A percentile compares a stretch with the other conserved stretches of the same genome.
Evolutionary conservation across 64 coral and sea anemone species (phyloP).

Genomic region (Platygyra sinensis): DNA sequence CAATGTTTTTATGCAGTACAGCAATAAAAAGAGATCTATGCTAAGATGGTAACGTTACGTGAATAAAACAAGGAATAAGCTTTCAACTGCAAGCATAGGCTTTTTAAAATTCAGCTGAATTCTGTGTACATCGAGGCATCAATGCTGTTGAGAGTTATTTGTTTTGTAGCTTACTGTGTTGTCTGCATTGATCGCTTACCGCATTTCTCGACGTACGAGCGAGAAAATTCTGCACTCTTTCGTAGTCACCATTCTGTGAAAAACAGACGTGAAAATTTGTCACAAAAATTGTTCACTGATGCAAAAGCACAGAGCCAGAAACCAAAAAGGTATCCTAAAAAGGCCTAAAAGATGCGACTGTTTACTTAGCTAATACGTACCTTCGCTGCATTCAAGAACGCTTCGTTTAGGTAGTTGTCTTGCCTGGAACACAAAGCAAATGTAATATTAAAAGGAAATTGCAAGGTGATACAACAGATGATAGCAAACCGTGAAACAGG

Average conservation of each 20-base stretch:
- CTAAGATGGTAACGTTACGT: too few relatives aligned
- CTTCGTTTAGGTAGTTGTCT: constrained; percentile 70
- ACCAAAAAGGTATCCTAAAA: too few relatives aligned
- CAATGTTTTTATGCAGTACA: neutral
- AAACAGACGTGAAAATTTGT: neutral
- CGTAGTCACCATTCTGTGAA: constrained; percentile 78
- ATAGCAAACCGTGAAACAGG: neutral
- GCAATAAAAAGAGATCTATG: neutral
- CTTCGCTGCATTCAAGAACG: constrained; percentile 85
- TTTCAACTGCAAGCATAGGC: too few relatives aligned
- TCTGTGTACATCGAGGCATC: too few relatives aligned
- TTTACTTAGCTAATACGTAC: constrained; percentile 3
- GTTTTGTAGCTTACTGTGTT: neutral
- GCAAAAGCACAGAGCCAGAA: neutral
- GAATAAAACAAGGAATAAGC: too few relatives aligned
- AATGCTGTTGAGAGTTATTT: neutral
- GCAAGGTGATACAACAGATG: neutral
- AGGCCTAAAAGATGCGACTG: neutral
- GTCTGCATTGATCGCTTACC: constrained; percentile 28
- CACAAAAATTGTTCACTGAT: neutral
- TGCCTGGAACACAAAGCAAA: constrained; percentile 26
- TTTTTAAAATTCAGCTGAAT: too few relatives aligned
- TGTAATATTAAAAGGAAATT: neutral
- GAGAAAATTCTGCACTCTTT: constrained; percentile 83
- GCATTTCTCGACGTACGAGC: constrained; percentile 71